Base-by-base conservation (phyloP, 2,797 vertebrate species). In the Phoxinus dragarum region DNA sequence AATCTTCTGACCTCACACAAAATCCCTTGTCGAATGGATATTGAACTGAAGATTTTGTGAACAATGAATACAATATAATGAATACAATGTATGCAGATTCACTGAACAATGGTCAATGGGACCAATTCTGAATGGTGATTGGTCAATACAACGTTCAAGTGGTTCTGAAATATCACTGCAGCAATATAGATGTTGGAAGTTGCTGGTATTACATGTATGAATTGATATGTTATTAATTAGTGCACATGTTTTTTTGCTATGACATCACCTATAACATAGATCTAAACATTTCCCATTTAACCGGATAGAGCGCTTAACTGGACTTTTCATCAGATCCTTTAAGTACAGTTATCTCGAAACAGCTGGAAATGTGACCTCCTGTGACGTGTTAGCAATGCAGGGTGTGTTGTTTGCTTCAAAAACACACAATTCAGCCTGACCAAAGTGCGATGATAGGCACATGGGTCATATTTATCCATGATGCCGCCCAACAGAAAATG, bases 351-450 rank as follows among this genome's bases (percentile, higher is more conserved):
- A 36, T 19, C 1, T 56, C 34, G 12, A 56, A 56, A 76, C 49
- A 76, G 52, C 44, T 74, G 72, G 72, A 52, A 52, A 52, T 34
- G 72, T 74, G 27, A 56, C 54, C 21, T 56, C 34, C 49, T 36
- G 49, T 56, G 21, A 56, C n/a, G 10, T 38, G 47, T 38, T 76
- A n/a, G 19, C 49, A 54, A n/a, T 14, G 34, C 73, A 75, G 27
- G 73, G 9, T 54, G 73, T 17, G 47, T 31, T 14, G 47, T 21
- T 47, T 75, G 17, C 10, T 56, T 76, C 5, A 54, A 23, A 54
- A 21, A 4, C 49, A 10, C 31, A 27, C 27, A 27, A 27, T 27
- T 27, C 27, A 27, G 27, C 27, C 27, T 27, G 27, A 76, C 19
- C 31, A 38, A 14, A 36, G 73, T 76, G 34, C 14, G 2, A 64